Evolutionary conservation across 2,888 invertebrate genomes (phyloP), one percentile per base, ranked within the genome.

Genomic region (Mactromeris polynyma): DNA sequence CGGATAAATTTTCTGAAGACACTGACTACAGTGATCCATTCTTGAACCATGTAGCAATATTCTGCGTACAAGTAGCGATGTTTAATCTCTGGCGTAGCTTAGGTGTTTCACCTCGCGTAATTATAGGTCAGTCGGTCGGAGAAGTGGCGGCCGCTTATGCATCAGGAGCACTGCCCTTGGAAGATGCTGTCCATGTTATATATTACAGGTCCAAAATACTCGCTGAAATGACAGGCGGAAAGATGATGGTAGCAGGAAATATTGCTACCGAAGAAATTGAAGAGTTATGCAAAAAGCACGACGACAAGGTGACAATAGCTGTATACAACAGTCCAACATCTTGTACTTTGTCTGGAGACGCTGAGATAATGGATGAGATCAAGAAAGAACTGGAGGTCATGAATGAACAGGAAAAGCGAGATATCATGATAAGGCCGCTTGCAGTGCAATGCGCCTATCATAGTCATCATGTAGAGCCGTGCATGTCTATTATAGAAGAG

Each of bases 361-460:
- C 85, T 3, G 90, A 89, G 17, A 82, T 73, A n/a, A 86, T 89
- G 81, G 81, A 89, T 14, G 26, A 64, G 40, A 58, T 89, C 0
- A 87, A 83, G 78, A 40, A 51, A 51, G 86, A 89, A 11, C 64
- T 93, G 0, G 82, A 89, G 80, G 51, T 82, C n/a, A 31, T 90
- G 7, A 80, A 88, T 64, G 83, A 85, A 4, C n/a, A 26, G 17
- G 69, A 81, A n/a, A 85, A 85, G 19, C 40, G n/a, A 14, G 42
- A 87, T 2, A 36, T 89, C 9, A 80, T 83, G 36, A 58, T 93
- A 19, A 81, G 88, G 46, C 93, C 92, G 9, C 88, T 95, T 2
- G 77, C 87, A 17, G 94, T 94, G 1, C 87, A 93, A n/a, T 93
- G 93, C 82, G 95, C 94, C 9, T 95, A 94, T 81, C 95, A 95